These are phyloP conservation scores for Plebejus melissa DNA, from an alignment of 2,888 invertebrate species.

Conservation along the genomic window DNA sequence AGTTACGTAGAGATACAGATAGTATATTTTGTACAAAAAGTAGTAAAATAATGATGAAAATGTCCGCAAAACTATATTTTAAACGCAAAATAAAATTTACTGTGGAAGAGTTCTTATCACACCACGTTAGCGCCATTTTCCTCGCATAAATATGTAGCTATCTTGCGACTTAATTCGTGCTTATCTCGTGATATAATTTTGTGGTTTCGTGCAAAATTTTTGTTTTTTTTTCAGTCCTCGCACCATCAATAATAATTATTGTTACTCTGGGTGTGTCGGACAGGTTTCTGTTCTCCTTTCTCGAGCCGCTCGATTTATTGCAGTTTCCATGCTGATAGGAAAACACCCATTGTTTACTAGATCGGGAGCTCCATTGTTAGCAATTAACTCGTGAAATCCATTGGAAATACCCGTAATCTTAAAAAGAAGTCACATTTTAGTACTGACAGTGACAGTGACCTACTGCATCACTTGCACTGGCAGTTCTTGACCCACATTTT, in stretches of 20 bases:
- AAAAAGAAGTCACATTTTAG: background rate
- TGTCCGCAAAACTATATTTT: background rate
- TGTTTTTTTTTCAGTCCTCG: background rate
- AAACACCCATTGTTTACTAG: background rate
- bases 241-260: background rate
- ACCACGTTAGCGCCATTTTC: constrained; percentile 3
- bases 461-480: background rate
- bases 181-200: constrained; percentile 13
- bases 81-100: background rate
- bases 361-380: background rate
- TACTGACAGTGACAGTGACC: background rate
- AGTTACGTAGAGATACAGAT: background rate
- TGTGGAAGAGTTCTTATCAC: background rate
- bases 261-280: background rate
- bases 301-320: background rate
- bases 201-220: background rate
- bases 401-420: background rate
- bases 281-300: background rate
- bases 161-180: background rate
- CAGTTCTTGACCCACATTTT: background rate
- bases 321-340: background rate
- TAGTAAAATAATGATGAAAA: background rate
- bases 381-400: background rate
- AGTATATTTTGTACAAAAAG: background rate
- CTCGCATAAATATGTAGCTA: constrained; percentile 8